A percentile compares a stretch with the other conserved stretches of the same genome.
These are phyloP conservation scores for Heliothis peltigera DNA, from an alignment of 2,888 invertebrate genomes.

Conservation along the genomic window DNA sequence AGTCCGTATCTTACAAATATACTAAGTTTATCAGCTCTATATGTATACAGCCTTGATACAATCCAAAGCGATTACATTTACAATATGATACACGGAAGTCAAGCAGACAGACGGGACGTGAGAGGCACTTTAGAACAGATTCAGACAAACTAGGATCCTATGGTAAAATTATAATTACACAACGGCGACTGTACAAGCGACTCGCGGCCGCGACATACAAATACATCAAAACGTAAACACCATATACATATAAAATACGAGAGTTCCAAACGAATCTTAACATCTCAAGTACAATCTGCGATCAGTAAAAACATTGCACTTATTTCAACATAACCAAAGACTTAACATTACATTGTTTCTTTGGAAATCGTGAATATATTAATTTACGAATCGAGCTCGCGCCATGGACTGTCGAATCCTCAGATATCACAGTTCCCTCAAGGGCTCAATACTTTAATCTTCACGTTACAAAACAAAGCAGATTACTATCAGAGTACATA, in stretches of 20 bases:
- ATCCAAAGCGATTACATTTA: slow-evolving; percentile 80
- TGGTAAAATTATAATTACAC: slow-evolving; percentile 73
- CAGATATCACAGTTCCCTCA: slow-evolving; percentile 73
- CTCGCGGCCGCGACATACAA: slow-evolving; percentile 65
- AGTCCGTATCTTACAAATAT: slow-evolving; percentile 76
- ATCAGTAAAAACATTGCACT: slow-evolving; percentile 80
- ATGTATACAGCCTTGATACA: slow-evolving; percentile 84
- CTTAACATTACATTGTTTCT: slow-evolving; percentile 80
- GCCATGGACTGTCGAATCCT: slow-evolving; percentile 68
- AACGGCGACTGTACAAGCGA: slow-evolving; percentile 76
- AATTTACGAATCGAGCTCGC: slow-evolving; percentile 78
- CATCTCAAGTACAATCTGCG: slow-evolving; percentile 72
- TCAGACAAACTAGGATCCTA: slow-evolving; percentile 73
- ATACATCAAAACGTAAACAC: slow-evolving; percentile 72
- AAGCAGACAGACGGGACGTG: slow-evolving; percentile 82
- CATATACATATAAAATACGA: slow-evolving; percentile 81
- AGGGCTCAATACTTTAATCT: slow-evolving; percentile 56
- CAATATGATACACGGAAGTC: slow-evolving; percentile 85
- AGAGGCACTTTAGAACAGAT: slow-evolving; percentile 88
- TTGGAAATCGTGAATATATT: slow-evolving; percentile 81
- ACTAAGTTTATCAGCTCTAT: slow-evolving; percentile 74
- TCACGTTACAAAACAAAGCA: slow-evolving; percentile 51
- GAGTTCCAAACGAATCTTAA: slow-evolving; percentile 73
- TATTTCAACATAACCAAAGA: slow-evolving; percentile 78
- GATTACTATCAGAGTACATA: slow-evolving; percentile 70